Evolutionary conservation across 2,888 invertebrate genomes (phyloP), one percentile per base, ranked within the genome.

Genomic region (Nomada ferruginata): DNA sequence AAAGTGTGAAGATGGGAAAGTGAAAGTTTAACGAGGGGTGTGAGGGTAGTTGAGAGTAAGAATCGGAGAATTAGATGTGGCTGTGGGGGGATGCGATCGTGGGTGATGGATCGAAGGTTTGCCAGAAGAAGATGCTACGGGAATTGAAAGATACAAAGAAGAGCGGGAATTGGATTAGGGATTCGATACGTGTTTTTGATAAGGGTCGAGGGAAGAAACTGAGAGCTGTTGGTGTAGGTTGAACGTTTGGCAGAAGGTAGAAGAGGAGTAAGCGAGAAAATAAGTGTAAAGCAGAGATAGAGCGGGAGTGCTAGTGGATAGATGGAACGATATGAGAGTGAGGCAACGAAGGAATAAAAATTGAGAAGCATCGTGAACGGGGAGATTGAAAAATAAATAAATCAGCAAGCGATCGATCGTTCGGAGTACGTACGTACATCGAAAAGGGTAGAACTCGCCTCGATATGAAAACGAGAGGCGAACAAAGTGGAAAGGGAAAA

Each of bases 401-500:
- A 9, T n/a, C 9, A 20, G 50, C 29, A 20, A 50, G 55, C 20
- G 42, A 55, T 42, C 3, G 55, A 44, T 23, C 23, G n/a, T 4
- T 23, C 36, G 36, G 36, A 36, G 36, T 36, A 29, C 29, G 20
- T 15, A 61, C 9, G 23, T 36, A 53, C 20, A 7, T 18, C 42
- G 0, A n/a, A 53, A 36, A 26, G 23, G 26, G 15, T 23, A 29
- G 23, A 20, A 53, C 60, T 44, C 29, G 60, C 69, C 42, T 10
- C 26, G 42, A 26, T n/a, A 42, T 59, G 13, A 57, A 20, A 44
- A 23, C 2, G 59, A 36, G 20, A 7, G 23, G 4, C 29, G 64
- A 47, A 44, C 47, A 66, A 78, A 70, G 78, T 76, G 74, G 77
- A 75, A 70, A 74, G 18, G 64, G 23, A 13, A 42, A 42, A 55